A percentile compares a stretch with the other conserved stretches of the same genome.
Conservation (phyloP, 1,140 invertebrate genomes). For the Oncopeltus fasciatus region DNA sequence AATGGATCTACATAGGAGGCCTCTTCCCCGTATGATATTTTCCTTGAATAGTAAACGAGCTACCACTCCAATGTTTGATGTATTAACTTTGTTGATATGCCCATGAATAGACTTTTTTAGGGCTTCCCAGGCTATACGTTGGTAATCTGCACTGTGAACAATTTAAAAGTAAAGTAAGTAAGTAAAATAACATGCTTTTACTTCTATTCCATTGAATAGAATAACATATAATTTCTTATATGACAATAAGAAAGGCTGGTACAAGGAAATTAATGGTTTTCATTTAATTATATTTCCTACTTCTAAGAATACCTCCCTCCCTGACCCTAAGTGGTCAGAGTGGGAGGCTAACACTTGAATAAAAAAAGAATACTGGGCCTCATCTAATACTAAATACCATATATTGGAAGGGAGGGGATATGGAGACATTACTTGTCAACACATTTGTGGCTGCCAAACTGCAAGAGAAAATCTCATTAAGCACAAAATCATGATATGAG, state of each 20-base stretch:
- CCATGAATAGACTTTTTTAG: constrained; percentile 99
- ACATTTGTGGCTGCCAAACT: too few species aligned
- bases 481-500: too few species aligned
- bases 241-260: not conserved
- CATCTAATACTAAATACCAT: too few species aligned
- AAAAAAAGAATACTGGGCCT: too few species aligned
- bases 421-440: too few species aligned
- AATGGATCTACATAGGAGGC: constrained; percentile 77
- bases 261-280: not conserved
- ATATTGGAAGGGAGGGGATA: too few species aligned
- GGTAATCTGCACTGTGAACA: constrained; percentile 71
- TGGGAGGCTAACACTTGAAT: not conserved
- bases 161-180: not conserved
- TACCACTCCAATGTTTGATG: constrained; percentile 85
- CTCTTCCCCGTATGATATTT: constrained; percentile 89
- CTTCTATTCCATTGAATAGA: not conserved
- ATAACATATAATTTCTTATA: not conserved
- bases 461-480: too few species aligned
- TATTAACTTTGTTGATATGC: constrained; percentile 95
- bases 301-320: not conserved
- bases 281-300: not conserved
- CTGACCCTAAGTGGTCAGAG: not conserved
- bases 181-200: not conserved
- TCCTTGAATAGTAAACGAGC: constrained; percentile 83
- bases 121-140: constrained; percentile 95